These are phyloP conservation scores for Hoplostethus atlanticus DNA, from an alignment of 2,797 vertebrate genomes.

Conservation along the genomic window DNA sequence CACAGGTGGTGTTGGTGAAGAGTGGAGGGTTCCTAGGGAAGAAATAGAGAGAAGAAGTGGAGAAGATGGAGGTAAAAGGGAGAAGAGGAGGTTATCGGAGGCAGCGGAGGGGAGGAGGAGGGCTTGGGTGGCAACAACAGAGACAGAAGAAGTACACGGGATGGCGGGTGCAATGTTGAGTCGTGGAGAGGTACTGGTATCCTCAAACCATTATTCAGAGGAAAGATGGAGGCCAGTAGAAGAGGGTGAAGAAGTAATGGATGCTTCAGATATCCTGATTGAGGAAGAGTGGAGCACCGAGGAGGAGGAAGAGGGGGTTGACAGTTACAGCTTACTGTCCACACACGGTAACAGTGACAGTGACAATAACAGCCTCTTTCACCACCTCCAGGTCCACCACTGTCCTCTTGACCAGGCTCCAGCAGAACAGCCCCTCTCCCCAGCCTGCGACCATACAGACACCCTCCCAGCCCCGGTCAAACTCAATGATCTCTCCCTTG, in stretches of 20 bases:
- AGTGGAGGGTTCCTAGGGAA: conserved; percentile 4
- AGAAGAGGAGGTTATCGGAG: conserved; percentile 18
- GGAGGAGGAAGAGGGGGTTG: conserved; percentile 45
- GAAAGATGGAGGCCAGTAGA: conserved; percentile 19
- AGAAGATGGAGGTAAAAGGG: conserved; percentile 9
- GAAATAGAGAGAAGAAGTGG: conserved; percentile 12
- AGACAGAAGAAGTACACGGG: conserved; percentile 10
- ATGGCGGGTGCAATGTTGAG: conserved; percentile 8
- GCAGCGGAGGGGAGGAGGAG: conserved; percentile 24
- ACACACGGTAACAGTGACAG: conserved; percentile 33
- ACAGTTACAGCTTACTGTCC: conserved; percentile 33
- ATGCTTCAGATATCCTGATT: conserved; percentile 14
- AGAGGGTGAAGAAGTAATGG: conserved; percentile 1
- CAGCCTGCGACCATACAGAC: conserved; percentile 38
- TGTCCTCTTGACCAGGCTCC: conserved; percentile 42
- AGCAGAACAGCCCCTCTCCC: conserved; percentile 85
- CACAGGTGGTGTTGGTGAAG: conserved; percentile 1
- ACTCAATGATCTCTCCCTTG: conserved; percentile 35
- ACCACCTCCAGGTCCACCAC: neutral
- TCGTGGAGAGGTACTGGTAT: conserved; percentile 15
- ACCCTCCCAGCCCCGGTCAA: conserved; percentile 10
- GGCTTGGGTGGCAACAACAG: conserved; percentile 42
- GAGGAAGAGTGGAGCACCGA: conserved; percentile 61
- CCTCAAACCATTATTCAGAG: conserved; percentile 40
- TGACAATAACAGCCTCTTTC: conserved; percentile 32